These are phyloP conservation scores for Platycnemis pennipes DNA, from an alignment of 2,888 invertebrate species.

Conservation along the genomic window DNA sequence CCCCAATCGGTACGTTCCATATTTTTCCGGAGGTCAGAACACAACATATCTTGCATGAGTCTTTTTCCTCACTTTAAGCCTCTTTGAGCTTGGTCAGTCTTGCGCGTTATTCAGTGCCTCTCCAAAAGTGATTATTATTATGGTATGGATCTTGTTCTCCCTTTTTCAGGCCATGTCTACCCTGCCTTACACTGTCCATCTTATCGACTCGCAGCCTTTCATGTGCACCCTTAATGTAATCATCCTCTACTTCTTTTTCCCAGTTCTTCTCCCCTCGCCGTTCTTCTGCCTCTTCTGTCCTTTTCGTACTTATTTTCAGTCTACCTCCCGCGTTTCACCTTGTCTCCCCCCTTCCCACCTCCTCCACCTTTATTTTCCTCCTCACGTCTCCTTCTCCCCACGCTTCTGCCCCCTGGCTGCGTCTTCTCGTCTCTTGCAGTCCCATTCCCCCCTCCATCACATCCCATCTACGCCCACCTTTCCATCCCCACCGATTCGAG, in stretches of 20 bases:
- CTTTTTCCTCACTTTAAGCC: no score
- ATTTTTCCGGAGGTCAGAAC: no score
- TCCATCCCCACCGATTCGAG: not conserved
- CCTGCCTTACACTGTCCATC: not conserved
- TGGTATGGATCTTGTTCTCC: not conserved
- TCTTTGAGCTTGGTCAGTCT: not conserved
- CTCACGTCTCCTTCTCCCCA: not conserved
- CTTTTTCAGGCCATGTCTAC: not conserved
- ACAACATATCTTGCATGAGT: no score
- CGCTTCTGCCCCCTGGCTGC: not conserved
- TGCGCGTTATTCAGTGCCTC: not conserved
- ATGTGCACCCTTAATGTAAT: not conserved
- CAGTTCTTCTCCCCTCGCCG: not conserved
- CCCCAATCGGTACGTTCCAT: no score
- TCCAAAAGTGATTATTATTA: not conserved
- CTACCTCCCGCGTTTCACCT: not conserved
- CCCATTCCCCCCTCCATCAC: not conserved
- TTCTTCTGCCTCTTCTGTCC: not conserved
- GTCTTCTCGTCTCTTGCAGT: not conserved
- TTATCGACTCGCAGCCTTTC: not conserved
- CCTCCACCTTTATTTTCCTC: not conserved
- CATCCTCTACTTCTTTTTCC: not conserved
- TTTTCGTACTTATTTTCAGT: not conserved
- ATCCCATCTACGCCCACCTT: not conserved
- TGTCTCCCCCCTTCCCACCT: not conserved